Conservation (phyloP, 2,888 invertebrate species). For the Dione vanillae region DNA sequence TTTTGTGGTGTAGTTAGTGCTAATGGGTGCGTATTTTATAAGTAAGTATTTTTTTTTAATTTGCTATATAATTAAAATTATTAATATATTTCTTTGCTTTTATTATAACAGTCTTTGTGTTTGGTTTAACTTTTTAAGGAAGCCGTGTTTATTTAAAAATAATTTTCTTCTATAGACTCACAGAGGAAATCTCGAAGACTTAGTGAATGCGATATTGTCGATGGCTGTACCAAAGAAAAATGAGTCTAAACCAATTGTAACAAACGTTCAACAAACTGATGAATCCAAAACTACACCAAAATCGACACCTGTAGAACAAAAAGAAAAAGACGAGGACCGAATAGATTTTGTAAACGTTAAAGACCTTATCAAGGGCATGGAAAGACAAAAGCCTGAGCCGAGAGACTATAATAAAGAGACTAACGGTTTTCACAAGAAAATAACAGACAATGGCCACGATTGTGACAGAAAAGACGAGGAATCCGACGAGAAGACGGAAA, state of each 20-base stretch:
- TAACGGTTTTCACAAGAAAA: slow-evolving; percentile 73
- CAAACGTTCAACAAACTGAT: slow-evolving; percentile 54
- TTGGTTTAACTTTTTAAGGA: slow-evolving; percentile 25
- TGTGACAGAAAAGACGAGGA: slow-evolving; percentile 56
- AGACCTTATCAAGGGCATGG: slow-evolving; percentile 86
- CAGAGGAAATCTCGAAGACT: slow-evolving; percentile 81
- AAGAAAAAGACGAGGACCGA: slow-evolving; percentile 78
- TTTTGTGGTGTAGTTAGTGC: slow-evolving; percentile 42
- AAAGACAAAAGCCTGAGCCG: slow-evolving; percentile 71
- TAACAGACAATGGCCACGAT: slow-evolving; percentile 68
- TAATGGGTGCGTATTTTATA: slow-evolving; percentile 38
- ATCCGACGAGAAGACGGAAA: slow-evolving; percentile 50
- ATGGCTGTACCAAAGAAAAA: slow-evolving; percentile 74
- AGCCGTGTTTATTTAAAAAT: slow-evolving; percentile 31
- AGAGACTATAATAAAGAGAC: slow-evolving; percentile 64
- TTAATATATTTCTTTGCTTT: slow-evolving; percentile 25
- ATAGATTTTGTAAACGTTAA: slow-evolving; percentile 84
- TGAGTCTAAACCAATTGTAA: slow-evolving; percentile 62
- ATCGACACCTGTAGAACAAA: slow-evolving; percentile 53
- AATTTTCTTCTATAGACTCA: slow-evolving; percentile 78
- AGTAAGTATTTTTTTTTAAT: slow-evolving; percentile 48
- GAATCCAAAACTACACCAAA: slow-evolving; percentile 61
- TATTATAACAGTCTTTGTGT: slow-evolving; percentile 31
- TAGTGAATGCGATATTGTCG: slow-evolving; percentile 72
- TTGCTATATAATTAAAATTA: slow-evolving; percentile 3